These are phyloP conservation scores for Drosophila tripunctata DNA, from an alignment of 2,888 invertebrate genomes.

Conservation along the genomic window DNA sequence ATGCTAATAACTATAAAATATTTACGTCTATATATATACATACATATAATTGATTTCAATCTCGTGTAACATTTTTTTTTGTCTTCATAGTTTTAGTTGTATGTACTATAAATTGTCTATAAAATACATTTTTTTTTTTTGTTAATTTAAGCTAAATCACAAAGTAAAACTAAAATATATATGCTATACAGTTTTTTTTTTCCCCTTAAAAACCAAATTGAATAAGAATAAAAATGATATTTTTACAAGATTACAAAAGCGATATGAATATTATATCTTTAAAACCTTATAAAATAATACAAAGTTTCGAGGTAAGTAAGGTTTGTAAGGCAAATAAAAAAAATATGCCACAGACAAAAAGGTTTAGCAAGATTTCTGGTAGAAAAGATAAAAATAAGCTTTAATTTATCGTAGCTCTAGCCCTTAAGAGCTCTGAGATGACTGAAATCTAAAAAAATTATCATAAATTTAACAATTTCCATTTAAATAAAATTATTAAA, in stretches of 20 bases:
- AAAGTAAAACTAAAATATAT: constrained; percentile 8
- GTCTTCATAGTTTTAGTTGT: constrained; percentile 15
- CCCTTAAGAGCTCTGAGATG: too few species aligned
- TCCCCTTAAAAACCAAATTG: constrained; percentile 38
- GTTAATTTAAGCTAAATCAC: constrained; percentile 13
- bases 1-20: constrained; percentile 49
- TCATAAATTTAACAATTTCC: too few species aligned
- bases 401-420: too few species aligned
- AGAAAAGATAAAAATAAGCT: too few species aligned
- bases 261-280: too few species aligned
- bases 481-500: too few species aligned
- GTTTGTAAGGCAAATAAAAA: too few species aligned
- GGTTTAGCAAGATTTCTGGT: too few species aligned
- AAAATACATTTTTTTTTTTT: constrained; percentile 13
- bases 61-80: not conserved
- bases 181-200: constrained; percentile 12
- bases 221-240: constrained; percentile 62
- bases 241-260: constrained; percentile 54
- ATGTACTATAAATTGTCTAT: constrained; percentile 2
- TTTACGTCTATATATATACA: constrained; percentile 9
- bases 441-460: too few species aligned
- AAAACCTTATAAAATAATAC: too few species aligned
- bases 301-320: too few species aligned
- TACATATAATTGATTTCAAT: not conserved
- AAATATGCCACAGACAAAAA: too few species aligned